Evolutionary conservation across 1,140 invertebrate species (phyloP), one percentile per base, ranked within the genome.

Genomic region (Akabosia matsudoensis): DNA sequence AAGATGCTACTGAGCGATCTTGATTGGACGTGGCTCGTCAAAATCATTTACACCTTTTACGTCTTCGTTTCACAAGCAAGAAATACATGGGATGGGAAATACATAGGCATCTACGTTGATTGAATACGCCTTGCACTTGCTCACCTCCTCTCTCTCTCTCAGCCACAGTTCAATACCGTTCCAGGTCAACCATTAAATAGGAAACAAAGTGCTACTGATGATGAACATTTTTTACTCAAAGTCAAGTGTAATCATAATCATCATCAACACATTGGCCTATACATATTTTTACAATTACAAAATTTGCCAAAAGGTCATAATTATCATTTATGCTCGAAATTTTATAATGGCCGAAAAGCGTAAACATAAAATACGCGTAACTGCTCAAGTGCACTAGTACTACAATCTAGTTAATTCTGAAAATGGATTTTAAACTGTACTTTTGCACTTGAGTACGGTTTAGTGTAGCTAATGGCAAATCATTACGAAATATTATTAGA

Each of bases 121-220:
- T 45, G 37, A 7, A 45, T 45, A 45, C 7, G 18, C 37, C 37
- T 45, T 45, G 37, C 37, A 10, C 37, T 45, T 45, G 37, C 37
- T 18, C 7, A 10, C 18, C 37, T 45, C 18, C 37, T 10, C 37
- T 45, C 37, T n/a, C n/a, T n/a, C 54, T 56, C 24, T 10, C 54
- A 22, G 61, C 10, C 61, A 67, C 61, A 67, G 61, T 67, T 67
- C 61, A 67, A 28, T 67, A 67, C 24, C 61, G 31, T 67, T 67
- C 61, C 61, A 67, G 61, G 61, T 67, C 61, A 67, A 31, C 37
- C 37, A 45, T 45, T 18, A 45, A 45, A 7, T 18, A 45, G 18
- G 37, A 10, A 45, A 45, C 37, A 45, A 45, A 45, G 18, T 45
- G 37, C 37, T 45, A 18, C 37, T 45, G 37, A 7, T 45, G 37